These are phyloP conservation scores for Panagrolaimus sp. DNA, from an alignment of 1,140 invertebrate genomes.

Conservation along the genomic window DNA sequence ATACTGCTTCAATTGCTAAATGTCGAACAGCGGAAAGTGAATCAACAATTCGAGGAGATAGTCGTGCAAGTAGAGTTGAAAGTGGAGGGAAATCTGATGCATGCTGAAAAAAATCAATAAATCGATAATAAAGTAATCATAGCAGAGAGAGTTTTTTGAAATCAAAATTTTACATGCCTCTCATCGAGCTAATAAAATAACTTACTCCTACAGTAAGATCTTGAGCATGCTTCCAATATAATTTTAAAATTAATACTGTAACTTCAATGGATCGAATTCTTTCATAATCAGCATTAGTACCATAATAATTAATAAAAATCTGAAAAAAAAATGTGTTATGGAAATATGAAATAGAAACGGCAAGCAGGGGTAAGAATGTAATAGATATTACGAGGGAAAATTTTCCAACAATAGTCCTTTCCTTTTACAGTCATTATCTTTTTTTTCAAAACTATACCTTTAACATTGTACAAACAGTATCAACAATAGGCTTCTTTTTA, in stretches of 20 bases:
- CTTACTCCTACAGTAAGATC: slow-evolving; percentile 46
- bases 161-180: no score
- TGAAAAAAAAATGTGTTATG: no score
- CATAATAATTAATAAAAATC: slow-evolving; percentile 52
- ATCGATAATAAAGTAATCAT: no score
- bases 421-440: slow-evolving; percentile 1
- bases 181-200: not conserved
- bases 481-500: slow-evolving; percentile 42
- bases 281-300: slow-evolving; percentile 48
- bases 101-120: slow-evolving; percentile 29
- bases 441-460: slow-evolving; percentile 42
- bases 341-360: no score
- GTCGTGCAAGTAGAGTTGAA: slow-evolving; percentile 43
- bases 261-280: slow-evolving; percentile 46
- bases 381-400: no score
- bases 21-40: slow-evolving; percentile 49
- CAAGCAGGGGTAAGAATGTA: no score
- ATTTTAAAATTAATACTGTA: slow-evolving; percentile 47
- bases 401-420: no score
- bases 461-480: slow-evolving; percentile 44
- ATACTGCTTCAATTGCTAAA: slow-evolving; percentile 39
- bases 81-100: slow-evolving; percentile 55
- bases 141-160: no score
- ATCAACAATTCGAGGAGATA: slow-evolving; percentile 53
- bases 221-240: slow-evolving; percentile 46